Percentiles rank a stretch among this genome's conserved stretches.
These are phyloP conservation scores for Synergus umbraculus DNA, from an alignment of 2,888 invertebrate species.

Conservation along the genomic window DNA sequence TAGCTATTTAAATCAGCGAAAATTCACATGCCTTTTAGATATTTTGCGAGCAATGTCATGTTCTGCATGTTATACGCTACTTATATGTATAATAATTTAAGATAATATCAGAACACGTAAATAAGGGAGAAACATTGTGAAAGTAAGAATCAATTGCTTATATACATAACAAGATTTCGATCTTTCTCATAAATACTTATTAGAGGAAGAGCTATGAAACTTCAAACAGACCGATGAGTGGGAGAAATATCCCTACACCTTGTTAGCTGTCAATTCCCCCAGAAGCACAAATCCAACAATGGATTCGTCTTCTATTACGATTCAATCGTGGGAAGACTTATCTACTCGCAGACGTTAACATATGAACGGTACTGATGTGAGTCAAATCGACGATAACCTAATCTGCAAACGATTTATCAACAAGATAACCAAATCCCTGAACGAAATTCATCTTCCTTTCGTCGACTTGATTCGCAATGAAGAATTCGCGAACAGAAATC, in stretches of 20 bases:
- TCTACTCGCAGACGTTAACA: conserved; percentile 42
- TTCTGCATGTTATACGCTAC: neutral
- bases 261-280: conserved; percentile 36
- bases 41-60: conserved; percentile 12
- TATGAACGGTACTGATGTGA: conserved; percentile 34
- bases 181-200: conserved; percentile 26
- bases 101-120: neutral
- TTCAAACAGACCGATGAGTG: conserved; percentile 14
- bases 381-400: conserved; percentile 34
- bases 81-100: neutral
- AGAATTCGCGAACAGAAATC: neutral
- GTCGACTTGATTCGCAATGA: neutral
- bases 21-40: neutral
- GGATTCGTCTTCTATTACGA: conserved; percentile 47
- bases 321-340: conserved; percentile 44
- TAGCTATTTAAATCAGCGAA: no score
- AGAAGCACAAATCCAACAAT: conserved; percentile 44
- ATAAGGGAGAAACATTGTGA: conserved; percentile 6
- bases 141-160: conserved; percentile 1
- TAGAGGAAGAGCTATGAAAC: conserved; percentile 8
- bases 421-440: conserved; percentile 1
- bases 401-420: conserved; percentile 34
- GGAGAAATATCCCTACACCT: conserved; percentile 17
- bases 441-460: neutral
- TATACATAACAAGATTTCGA: conserved; percentile 2